These are phyloP conservation scores for Danaus plexippus DNA, from an alignment of 1,140 invertebrate genomes.

Conservation along the genomic window DNA sequence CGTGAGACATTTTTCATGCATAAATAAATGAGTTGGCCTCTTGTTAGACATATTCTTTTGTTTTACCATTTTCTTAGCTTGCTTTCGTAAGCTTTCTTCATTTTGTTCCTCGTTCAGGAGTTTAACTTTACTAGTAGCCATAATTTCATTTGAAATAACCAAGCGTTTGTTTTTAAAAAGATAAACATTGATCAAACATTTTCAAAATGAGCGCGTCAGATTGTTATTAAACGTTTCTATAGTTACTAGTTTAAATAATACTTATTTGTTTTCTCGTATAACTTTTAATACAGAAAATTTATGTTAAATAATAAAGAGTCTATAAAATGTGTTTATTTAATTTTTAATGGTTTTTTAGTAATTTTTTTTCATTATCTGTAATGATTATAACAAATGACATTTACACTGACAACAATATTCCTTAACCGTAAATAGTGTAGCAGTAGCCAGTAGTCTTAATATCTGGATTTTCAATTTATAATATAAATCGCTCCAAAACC, in stretches of 20 bases:
- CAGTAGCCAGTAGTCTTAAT: too few species aligned
- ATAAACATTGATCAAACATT: constrained; percentile 34
- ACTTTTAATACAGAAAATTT: too few species aligned
- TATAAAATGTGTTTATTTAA: too few species aligned
- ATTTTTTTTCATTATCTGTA: too few species aligned
- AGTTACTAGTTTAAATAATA: too few species aligned
- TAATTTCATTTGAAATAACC: constrained; percentile 12
- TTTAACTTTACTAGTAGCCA: constrained; percentile 32
- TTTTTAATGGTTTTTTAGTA: too few species aligned
- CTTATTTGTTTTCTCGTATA: too few species aligned
- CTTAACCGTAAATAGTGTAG: too few species aligned
- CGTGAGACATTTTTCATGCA: constrained; percentile 55
- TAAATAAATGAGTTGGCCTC: constrained; percentile 56
- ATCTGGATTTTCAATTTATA: too few species aligned
- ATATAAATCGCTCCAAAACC: too few species aligned
- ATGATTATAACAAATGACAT: too few species aligned
- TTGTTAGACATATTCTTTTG: constrained; percentile 36
- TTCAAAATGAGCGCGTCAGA: constrained; percentile 12
- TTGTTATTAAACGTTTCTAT: not conserved
- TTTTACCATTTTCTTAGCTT: constrained; percentile 49
- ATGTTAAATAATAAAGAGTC: not conserved
- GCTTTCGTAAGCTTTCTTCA: constrained; percentile 36
- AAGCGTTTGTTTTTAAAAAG: constrained; percentile 9
- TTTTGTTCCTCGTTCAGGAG: constrained; percentile 27
- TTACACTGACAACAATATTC: too few species aligned